Conservation (phyloP, 2,888 invertebrate genomes). For the Crepidodera aurea region DNA sequence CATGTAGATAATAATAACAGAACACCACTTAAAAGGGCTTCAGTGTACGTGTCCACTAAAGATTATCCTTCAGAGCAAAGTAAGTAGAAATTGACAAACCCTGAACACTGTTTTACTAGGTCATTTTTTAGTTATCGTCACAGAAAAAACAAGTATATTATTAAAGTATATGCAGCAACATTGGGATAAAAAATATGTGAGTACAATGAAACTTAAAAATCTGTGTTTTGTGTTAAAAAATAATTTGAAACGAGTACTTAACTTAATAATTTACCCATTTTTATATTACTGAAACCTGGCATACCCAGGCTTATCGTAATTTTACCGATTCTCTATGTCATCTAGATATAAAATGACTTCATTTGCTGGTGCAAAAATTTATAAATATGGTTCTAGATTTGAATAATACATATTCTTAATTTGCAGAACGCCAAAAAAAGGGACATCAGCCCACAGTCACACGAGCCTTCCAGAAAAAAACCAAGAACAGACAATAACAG, state of each 20-base stretch:
- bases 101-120: background rate
- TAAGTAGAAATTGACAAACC: constrained; percentile 60
- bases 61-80: constrained; percentile 94
- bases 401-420: no score
- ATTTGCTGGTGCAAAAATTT: no score
- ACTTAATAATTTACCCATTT: no score
- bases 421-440: constrained; percentile 38
- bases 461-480: constrained; percentile 57
- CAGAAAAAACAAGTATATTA: constrained; percentile 94
- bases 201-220: no score
- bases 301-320: no score
- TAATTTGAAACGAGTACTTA: no score
- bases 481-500: constrained; percentile 52
- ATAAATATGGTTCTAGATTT: no score
- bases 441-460: constrained; percentile 54
- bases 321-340: no score
- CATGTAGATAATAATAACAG: constrained; percentile 86
- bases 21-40: constrained; percentile 84
- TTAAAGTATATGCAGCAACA: constrained; percentile 93
- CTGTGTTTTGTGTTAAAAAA: no score
- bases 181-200: constrained; percentile 85
- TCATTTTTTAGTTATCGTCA: constrained; percentile 83
- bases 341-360: no score
- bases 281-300: no score
- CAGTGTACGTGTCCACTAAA: constrained; percentile 91